Base-by-base conservation (phyloP, 2,888 invertebrate genomes). In the Tuta absoluta region DNA sequence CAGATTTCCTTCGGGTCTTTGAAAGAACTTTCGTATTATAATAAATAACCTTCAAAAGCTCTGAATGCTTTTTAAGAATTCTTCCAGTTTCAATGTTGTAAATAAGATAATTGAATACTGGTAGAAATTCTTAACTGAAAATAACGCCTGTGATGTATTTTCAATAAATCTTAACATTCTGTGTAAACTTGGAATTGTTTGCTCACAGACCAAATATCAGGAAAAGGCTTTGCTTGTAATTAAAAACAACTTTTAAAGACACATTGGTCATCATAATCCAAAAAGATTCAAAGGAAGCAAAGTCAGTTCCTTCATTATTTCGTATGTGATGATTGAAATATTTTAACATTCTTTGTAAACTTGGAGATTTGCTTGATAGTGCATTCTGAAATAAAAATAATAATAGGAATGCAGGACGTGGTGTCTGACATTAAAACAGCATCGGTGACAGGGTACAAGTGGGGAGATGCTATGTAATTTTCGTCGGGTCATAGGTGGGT, bases 141-240 rank as follows among this genome's bases (percentile, higher is more conserved):
- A 11, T 57, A n/a, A 57, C 19, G 17, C 28, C 14, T 21, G 53
- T 53, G 58, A 12, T 11, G 58, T 58, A 37, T 58, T 37, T 37
- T 38, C 11, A 21, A 38, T 21, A 17, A 33, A 24, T 33, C 33
- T 4, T n/a, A 58, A 58, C 58, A 37, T 17, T 38, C 58, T 23
- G 38, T 58, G 21, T 58, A 38, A 58, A 38, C 58, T 38, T 37
- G 58, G 58, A 58, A 12, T 11, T 33, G 12, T 21, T 12, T 0
- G 38, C 11, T 12, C 51, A 53, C 51, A 24, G 51, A 53, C 51
- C 4, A 24, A 14, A 23, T 53, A 24, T 3, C 51, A 24, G 51
- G 23, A 53, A 23, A 53, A 53, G 51, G 24, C 51, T 21, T 11
- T 21, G 21, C 11, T 49, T 21, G 7, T n/a, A 14, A 33, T 33